phyloP scores from a whole-genome alignment of 2,797 vertebrate genomes.

The Anolis apletophallus region DNA sequence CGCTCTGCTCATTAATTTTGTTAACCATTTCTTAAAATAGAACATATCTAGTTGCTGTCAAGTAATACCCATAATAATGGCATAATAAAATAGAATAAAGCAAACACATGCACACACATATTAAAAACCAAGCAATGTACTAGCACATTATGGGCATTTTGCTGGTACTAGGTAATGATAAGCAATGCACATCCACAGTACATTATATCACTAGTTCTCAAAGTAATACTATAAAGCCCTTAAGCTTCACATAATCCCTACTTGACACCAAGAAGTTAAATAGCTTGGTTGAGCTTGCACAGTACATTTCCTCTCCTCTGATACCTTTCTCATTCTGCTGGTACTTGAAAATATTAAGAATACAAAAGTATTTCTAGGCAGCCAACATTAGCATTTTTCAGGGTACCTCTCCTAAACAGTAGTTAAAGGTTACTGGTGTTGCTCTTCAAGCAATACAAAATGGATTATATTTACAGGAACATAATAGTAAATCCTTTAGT shows the following conservation, averaged over 20 bases:
- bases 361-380: conserved; percentile 15
- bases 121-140: background rate
- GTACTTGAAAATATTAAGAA: conserved; percentile 3
- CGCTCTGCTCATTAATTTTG: no score
- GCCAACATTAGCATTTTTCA: background rate
- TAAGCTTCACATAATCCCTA: background rate
- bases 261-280: conserved; percentile 14
- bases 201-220: background rate
- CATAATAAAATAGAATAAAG: no score
- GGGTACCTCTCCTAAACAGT: conserved; percentile 15
- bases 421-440: conserved; percentile 35
- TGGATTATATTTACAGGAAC: conserved; percentile 32
- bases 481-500: conserved; percentile 18
- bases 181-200: background rate
- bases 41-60: no score
- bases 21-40: no score
- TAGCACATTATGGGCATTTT: background rate
- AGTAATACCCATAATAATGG: no score
- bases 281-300: background rate
- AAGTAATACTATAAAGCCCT: background rate
- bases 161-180: background rate
- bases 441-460: conserved; percentile 40
- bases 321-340: background rate
- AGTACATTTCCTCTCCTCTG: background rate
- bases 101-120: no score